phyloP scores from a whole-genome alignment of 1,140 invertebrate genomes.

The Drosophila micromelanica region DNA sequence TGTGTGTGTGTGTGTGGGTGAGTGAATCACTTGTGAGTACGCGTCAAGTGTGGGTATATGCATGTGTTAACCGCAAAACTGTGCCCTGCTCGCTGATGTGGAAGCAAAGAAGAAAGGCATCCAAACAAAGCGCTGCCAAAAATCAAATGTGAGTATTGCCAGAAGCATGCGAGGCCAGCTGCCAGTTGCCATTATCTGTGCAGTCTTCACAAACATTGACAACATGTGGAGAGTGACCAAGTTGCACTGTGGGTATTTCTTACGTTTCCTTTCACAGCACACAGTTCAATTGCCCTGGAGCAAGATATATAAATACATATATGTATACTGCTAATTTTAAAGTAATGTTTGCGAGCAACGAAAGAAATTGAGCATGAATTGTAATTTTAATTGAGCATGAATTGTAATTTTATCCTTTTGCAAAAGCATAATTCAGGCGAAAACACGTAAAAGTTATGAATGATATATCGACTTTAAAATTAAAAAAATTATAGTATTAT shows the following conservation, averaged over 20 bases:
- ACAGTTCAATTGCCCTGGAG: not conserved
- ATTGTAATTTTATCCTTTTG: too few species aligned
- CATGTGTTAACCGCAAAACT: conserved; percentile 35
- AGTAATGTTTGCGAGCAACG: conserved; percentile 1
- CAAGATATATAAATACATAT: not conserved
- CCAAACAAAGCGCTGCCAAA: conserved; percentile 64
- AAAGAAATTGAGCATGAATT: not conserved
- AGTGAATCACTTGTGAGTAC: conserved; percentile 24
- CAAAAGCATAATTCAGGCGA: too few species aligned
- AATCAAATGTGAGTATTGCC: conserved; percentile 26
- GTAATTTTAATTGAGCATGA: not conserved
- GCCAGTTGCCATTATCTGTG: conserved; percentile 16
- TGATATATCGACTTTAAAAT: too few species aligned
- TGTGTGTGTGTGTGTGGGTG: conserved; percentile 26
- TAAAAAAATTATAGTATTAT: too few species aligned
- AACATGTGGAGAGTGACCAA: conserved; percentile 10
- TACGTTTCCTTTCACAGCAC: not conserved
- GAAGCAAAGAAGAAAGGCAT: conserved; percentile 52
- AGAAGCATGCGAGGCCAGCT: conserved; percentile 9
- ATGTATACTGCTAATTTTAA: conserved; percentile 6
- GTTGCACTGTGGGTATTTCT: not conserved
- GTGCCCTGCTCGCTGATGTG: conserved; percentile 28
- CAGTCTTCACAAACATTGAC: conserved; percentile 5
- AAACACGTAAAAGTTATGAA: too few species aligned
- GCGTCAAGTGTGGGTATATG: conserved; percentile 1